Base-by-base conservation (phyloP, 2,888 invertebrate species). In the Morinoia aosen region DNA sequence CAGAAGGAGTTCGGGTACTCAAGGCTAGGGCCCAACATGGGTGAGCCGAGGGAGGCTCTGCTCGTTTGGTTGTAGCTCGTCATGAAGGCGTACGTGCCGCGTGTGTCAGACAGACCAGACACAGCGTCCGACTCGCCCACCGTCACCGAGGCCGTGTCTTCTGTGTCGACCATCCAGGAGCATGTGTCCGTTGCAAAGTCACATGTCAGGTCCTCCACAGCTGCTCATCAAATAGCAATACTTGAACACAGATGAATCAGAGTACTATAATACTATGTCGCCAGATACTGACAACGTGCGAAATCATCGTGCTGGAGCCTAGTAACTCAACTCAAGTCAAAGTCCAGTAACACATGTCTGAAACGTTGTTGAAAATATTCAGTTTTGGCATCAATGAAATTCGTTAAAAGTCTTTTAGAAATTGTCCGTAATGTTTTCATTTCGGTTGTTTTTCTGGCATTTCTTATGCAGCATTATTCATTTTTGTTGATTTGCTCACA, bases 131-230 rank as follows among this genome's bases (percentile, higher is more conserved):
- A 64, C 94, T 91, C 64, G 58, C 91, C 95, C 8, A 93, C 64
- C 58, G 48, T 33, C n/a, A 57, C 61, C 33, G 56, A 19, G 33
- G 95, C 56, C 7, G 95, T 95, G 95, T 95, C 76, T 40, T 95
- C 61, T 16, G 61, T 64, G n/a, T 48, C 48, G 25, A 58, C 58
- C 3, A n/a, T 96, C 95, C 95, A 96, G 25, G 12, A 16, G 64
- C 96, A 95, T 19, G 58, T 48, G 88, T 91, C 88, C 19, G 39
- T 48, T 39, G 91, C 64, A 95, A 96, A 96, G 16, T 58, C 56
- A 56, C 96, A 96, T 0, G 88, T 57, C 19, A 96, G 25, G 40
- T 95, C 91, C 25, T 95, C 88, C 64, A 95, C 88, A 94, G 95
- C 96, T 96, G 95, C 90, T 7, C 76, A 57, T 39, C 7, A 93